Percentiles rank a stretch among this genome's conserved stretches.
These are phyloP conservation scores for Drosophila guanche DNA, from an alignment of 1,140 invertebrate species.

Conservation along the genomic window DNA sequence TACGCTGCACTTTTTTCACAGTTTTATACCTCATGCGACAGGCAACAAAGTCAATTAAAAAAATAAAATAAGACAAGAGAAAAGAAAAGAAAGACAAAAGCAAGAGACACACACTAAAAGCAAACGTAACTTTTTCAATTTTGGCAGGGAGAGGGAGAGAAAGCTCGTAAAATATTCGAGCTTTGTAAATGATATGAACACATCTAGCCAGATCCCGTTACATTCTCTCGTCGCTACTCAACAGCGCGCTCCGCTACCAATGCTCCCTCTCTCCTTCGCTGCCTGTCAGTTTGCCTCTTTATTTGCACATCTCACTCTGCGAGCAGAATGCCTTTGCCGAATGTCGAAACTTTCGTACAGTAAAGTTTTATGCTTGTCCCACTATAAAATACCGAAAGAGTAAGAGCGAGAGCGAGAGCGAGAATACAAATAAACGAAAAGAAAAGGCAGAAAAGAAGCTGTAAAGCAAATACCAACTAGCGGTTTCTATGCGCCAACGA, in stretches of 20 bases:
- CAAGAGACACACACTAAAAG: slow-evolving; percentile 8
- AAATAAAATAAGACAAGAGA: slow-evolving; percentile 1
- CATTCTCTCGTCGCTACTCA: slow-evolving; percentile 12
- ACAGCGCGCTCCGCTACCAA: not conserved
- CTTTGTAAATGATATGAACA: slow-evolving; percentile 60
- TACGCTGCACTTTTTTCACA: slow-evolving; percentile 2
- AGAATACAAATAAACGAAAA: slow-evolving; percentile 18
- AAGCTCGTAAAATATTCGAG: slow-evolving; percentile 63
- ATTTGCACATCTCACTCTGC: slow-evolving; percentile 42
- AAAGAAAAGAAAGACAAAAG: slow-evolving; percentile 24
- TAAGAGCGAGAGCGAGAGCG: no score
- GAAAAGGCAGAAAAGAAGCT: slow-evolving; percentile 47
- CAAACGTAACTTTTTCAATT: slow-evolving; percentile 63
- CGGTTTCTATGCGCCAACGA: slow-evolving; percentile 39
- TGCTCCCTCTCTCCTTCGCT: not conserved
- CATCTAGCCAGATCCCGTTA: slow-evolving; percentile 39
- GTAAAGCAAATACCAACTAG: slow-evolving; percentile 55
- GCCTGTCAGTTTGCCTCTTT: not conserved
- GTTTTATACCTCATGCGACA: slow-evolving; percentile 12
- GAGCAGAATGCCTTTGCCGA: slow-evolving; percentile 40
- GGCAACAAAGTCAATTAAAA: slow-evolving; percentile 46
- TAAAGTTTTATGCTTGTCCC: slow-evolving; percentile 39
- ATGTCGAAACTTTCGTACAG: slow-evolving; percentile 43
- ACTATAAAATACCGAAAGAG: slow-evolving; percentile 49
- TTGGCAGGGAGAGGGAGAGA: slow-evolving; percentile 33